Evolutionary conservation across 2,888 invertebrate genomes (phyloP), one percentile per base, ranked within the genome.

Genomic region (Heliconius hortense): DNA sequence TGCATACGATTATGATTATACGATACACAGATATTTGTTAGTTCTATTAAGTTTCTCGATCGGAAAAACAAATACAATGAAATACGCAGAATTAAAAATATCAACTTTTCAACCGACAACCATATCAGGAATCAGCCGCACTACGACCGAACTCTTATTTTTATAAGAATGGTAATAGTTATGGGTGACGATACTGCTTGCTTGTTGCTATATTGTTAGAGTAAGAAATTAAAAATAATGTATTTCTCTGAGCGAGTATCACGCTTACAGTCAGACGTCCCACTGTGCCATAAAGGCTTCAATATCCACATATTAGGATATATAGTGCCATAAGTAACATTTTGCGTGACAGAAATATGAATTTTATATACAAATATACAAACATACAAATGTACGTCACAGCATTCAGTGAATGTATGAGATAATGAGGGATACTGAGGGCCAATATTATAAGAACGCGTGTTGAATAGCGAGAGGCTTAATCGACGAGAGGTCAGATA

Each of bases 401-500:
- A 56, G 56, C 56, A 43, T 43, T 60, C 59, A 24, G 60, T 64
- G 70, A 75, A 75, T 75, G 63, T 56, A 18, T 56, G 70, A 71
- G 70, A 75, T 75, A 75, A 75, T 64, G 74, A 70, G 60, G 68
- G 74, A 43, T 63, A 48, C 35, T 76, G 56, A 76, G 67, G 74
- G 71, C 71, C 26, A 67, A 76, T 76, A 74, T 74, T 71, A 74
- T 66, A 62, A 76, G 76, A 70, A 67, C 74, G 76, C 71, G 66
- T 71, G 71, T 70, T 28, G 74, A 76, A 74, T 74, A 39, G 63
- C 64, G 56, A 75, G 69, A 59, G 70, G 70, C 76, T 73, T 59
- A 76, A 59, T 76, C 76, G 72, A 78, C 66, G 74, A 76, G 72
- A 53, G 78, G 74, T 59, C 74, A 69, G 76, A 76, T 76, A 78